Conservation (phyloP, 2,113 vertebrate genomes). For the Tupaia tana region DNA sequence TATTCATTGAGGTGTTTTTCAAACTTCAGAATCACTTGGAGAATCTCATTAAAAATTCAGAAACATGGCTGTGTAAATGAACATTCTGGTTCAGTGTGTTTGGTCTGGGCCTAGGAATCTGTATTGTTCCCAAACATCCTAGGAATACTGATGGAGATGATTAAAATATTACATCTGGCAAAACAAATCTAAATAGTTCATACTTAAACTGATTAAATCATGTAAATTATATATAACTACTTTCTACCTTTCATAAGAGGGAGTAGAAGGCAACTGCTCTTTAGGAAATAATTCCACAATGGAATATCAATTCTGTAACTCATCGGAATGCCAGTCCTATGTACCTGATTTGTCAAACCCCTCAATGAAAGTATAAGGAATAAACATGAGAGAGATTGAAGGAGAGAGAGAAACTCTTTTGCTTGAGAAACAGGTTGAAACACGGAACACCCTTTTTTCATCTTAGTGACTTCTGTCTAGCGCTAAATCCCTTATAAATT, state of each 20-base stretch:
- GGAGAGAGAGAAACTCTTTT: not conserved
- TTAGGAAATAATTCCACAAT: not conserved
- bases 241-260: not conserved
- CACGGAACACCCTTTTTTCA: constrained; percentile 1
- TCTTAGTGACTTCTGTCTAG: constrained; percentile 65
- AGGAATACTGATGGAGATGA: not conserved
- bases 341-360: not conserved
- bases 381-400: not conserved
- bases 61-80: not conserved
- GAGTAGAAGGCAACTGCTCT: not conserved
- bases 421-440: not conserved
- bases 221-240: not conserved
- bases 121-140: not conserved
- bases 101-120: not conserved
- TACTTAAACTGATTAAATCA: not conserved
- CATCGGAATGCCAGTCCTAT: not conserved
- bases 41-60: not conserved
- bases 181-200: not conserved
- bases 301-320: not conserved
- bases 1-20: not conserved
- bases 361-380: constrained; percentile 28
- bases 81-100: not conserved
- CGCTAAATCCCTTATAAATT: constrained; percentile 65
- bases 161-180: not conserved
- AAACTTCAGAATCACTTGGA: not conserved